Percentiles rank a stretch among this genome's conserved stretches.
Evolutionary conservation across 2,888 invertebrate genomes (phyloP).

Genomic region (Melanotus villosus): DNA sequence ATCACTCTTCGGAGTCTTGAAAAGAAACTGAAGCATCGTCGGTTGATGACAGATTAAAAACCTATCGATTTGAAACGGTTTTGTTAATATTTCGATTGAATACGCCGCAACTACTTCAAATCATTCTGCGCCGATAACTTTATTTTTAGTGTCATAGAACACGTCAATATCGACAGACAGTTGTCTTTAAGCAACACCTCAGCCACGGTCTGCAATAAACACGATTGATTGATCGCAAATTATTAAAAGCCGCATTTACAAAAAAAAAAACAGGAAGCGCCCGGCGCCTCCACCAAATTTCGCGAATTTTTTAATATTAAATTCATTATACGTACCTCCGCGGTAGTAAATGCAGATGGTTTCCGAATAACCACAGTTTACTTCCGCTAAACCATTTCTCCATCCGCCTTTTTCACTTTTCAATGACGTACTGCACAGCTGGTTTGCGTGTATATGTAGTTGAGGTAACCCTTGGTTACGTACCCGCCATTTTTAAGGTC

Average conservation of each 20-base stretch:
- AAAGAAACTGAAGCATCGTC: constrained; percentile 35
- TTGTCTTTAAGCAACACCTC: neutral
- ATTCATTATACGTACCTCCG: constrained; percentile 75
- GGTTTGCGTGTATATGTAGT: constrained; percentile 30
- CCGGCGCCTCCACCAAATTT: constrained; percentile 6
- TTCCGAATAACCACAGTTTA: constrained; percentile 92
- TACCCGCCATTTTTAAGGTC: constrained; percentile 24
- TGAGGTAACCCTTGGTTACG: constrained; percentile 32
- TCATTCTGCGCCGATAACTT: constrained; percentile 1
- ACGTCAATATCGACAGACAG: constrained; percentile 8
- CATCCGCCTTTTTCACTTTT: constrained; percentile 70
- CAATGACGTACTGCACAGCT: constrained; percentile 29
- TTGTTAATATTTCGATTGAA: constrained; percentile 28
- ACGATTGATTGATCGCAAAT: neutral
- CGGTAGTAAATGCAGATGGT: constrained; percentile 87
- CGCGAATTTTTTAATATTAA: neutral
- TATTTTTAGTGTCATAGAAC: constrained; percentile 5
- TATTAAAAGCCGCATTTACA: too few relatives aligned
- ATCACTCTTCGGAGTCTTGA: constrained; percentile 28
- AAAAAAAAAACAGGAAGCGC: too few relatives aligned
- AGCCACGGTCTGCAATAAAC: neutral
- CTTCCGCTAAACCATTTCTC: constrained; percentile 95
- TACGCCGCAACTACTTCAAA: constrained; percentile 11
- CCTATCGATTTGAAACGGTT: constrained; percentile 22
- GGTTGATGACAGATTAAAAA: constrained; percentile 20